phyloP scores from a whole-genome alignment of 2,113 vertebrate genomes.

The Heptranchias perlo region DNA sequence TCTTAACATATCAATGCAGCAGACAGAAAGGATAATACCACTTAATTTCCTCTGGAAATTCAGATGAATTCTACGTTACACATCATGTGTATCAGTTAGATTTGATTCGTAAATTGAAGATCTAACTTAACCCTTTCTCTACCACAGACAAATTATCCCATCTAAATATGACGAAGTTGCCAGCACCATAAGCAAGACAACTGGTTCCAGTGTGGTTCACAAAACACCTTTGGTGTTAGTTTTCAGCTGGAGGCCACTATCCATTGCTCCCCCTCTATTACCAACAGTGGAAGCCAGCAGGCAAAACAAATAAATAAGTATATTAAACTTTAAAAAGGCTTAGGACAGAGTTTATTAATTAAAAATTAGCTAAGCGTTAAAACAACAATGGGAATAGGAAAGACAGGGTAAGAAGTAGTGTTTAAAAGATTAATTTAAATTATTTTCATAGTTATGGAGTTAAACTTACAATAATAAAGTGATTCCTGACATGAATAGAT shows the following conservation, averaged over 20 bases:
- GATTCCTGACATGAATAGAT: neutral
- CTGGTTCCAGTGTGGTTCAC: too few relatives aligned
- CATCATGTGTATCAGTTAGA: neutral
- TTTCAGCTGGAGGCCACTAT: neutral
- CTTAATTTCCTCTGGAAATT: neutral
- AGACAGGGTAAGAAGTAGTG: neutral
- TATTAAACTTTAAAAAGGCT: neutral
- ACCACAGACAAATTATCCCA: neutral
- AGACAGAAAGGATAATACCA: neutral
- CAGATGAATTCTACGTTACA: neutral
- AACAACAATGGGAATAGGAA: neutral
- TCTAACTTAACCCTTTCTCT: neutral
- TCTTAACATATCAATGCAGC: neutral
- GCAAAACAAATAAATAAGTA: neutral
- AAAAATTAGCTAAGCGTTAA: neutral
- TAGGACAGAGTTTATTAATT: neutral
- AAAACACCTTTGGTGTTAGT: neutral
- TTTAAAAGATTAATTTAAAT: neutral
- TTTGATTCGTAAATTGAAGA: neutral
- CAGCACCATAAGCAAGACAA: neutral
- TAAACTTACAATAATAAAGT: neutral
- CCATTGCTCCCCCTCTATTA: neutral
- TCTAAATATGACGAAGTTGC: neutral
- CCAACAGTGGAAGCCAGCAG: neutral
- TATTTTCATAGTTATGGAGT: neutral